Base-by-base conservation (phyloP, 2,797 vertebrate genomes). In the Pangasius djambal region DNA sequence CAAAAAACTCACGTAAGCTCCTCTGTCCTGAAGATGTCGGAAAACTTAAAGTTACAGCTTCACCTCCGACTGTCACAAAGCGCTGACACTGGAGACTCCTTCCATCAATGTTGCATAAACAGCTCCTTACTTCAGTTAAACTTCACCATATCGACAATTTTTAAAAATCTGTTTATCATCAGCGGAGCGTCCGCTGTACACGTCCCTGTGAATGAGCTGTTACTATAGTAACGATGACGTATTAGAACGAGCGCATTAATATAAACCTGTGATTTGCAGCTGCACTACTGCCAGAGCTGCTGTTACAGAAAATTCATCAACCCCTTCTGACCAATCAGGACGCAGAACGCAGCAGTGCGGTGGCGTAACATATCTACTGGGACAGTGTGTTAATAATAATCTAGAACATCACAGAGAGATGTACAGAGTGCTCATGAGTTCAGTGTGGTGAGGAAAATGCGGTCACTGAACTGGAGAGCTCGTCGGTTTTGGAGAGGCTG, bases 401-500 rank as follows among this genome's bases (percentile, higher is more conserved):
- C 61, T 9, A 63, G 25, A n/a, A 28, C 9, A 4, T 34, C 37
- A 31, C 13, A 31, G 67, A 18, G 2, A 69, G 67, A 16, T 2
- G 16, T n/a, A n/a, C 6, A 34, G 13, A 69, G 22, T 4, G 59
- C 22, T 25, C 22, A 25, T 13, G 65, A 31, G 65, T 5, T 34
- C 31, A 0, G n/a, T 34, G 77, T 22, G n/a, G 31, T 25, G 78
- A 37, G 55, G 78, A 6, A 44, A 13, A 8, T 18, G 7, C 1
- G 25, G 34, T 31, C 79, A 91, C 92, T 97, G 92, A 97, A 98
- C 97, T 97, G 96, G 97, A 97, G 89, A 97, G 94, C 92, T 97
- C 97, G 91, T 97, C 97, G 0, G 96, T 96, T 95, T 97, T 98
- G 91, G 97, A 94, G 87, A 97, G 96, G 93, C 96, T 97, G 90